Evolutionary conservation across 2,797 vertebrate genomes (phyloP).

Genomic region (Cephalopachus bancanus): DNA sequence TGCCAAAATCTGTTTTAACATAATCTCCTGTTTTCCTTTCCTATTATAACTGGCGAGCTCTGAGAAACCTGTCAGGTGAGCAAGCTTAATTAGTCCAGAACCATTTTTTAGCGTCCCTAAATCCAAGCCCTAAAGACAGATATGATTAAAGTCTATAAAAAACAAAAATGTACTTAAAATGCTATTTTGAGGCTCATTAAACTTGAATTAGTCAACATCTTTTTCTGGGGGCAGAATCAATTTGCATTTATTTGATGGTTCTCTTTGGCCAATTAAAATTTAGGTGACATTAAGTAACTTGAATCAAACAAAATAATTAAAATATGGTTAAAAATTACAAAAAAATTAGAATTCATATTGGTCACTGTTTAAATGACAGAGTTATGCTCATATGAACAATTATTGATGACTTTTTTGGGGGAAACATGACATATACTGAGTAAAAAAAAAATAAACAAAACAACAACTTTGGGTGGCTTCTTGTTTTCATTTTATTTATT

Average conservation of each 20-base stretch:
- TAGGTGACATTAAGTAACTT: conserved; percentile 61
- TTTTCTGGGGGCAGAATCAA: conserved; percentile 76
- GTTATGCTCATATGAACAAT: not conserved
- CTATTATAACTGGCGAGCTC: not conserved
- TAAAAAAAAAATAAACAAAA: not conserved
- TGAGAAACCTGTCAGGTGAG: conserved; percentile 70
- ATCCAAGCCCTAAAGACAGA: conserved; percentile 72
- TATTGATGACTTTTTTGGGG: not conserved
- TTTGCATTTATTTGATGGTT: conserved; percentile 75
- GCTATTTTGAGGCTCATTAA: conserved; percentile 84
- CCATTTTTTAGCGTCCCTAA: conserved; percentile 40
- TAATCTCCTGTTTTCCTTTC: conserved; percentile 1
- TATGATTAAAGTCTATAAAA: conserved; percentile 81
- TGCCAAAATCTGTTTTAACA: conserved; percentile 56
- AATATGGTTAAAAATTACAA: conserved; percentile 31
- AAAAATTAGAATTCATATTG: conserved; percentile 38
- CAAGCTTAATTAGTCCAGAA: conserved; percentile 73
- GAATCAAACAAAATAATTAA: conserved; percentile 69
- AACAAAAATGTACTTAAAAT: conserved; percentile 80
- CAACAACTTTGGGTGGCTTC: too few relatives aligned
- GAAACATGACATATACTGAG: not conserved
- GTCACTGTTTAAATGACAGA: conserved; percentile 40
- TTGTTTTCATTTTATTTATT: not conserved
- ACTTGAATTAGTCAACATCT: conserved; percentile 80
- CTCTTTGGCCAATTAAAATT: conserved; percentile 73